Conservation (phyloP, 2,888 invertebrate genomes). For the Amphipyra berbera region DNA sequence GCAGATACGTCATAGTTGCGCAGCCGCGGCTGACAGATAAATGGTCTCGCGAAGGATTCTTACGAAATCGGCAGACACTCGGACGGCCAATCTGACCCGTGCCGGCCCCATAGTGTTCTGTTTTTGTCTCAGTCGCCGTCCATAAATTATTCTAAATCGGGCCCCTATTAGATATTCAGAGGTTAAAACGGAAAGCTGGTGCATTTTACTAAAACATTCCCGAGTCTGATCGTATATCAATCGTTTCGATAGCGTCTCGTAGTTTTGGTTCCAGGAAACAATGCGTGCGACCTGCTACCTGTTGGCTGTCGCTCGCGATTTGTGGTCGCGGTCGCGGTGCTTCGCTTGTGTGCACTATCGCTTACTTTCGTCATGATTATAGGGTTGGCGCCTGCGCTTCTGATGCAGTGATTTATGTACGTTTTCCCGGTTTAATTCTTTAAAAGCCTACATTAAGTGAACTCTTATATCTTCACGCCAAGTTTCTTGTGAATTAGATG, state of each 20-base stretch:
- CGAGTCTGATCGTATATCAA: constrained; percentile 86
- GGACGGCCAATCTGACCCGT: constrained; percentile 69
- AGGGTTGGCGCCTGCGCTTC: constrained; percentile 57
- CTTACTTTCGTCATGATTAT: constrained; percentile 62
- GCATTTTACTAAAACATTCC: constrained; percentile 85
- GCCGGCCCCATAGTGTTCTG: constrained; percentile 83
- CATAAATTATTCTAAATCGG: constrained; percentile 88
- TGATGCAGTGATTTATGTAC: constrained; percentile 39
- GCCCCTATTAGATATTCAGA: constrained; percentile 88
- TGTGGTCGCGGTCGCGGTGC: constrained; percentile 71
- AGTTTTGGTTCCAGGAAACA: constrained; percentile 85
- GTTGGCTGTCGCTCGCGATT: constrained; percentile 78
- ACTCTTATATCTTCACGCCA: not conserved
- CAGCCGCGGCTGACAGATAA: constrained; percentile 71
- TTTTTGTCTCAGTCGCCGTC: constrained; percentile 83
- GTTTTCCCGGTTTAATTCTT: constrained; percentile 11
- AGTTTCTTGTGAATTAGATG: not conserved
- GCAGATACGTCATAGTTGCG: constrained; percentile 64
- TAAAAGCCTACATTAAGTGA: constrained; percentile 18
- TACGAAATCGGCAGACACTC: constrained; percentile 73
- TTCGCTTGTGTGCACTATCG: constrained; percentile 68
- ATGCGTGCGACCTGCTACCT: constrained; percentile 85
- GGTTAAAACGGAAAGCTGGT: constrained; percentile 84
- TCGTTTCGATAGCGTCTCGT: constrained; percentile 83
- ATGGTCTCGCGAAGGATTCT: constrained; percentile 70